Evolutionary conservation across 2,888 invertebrate genomes (phyloP).

Genomic region (Aporophyla lueneburgensis): DNA sequence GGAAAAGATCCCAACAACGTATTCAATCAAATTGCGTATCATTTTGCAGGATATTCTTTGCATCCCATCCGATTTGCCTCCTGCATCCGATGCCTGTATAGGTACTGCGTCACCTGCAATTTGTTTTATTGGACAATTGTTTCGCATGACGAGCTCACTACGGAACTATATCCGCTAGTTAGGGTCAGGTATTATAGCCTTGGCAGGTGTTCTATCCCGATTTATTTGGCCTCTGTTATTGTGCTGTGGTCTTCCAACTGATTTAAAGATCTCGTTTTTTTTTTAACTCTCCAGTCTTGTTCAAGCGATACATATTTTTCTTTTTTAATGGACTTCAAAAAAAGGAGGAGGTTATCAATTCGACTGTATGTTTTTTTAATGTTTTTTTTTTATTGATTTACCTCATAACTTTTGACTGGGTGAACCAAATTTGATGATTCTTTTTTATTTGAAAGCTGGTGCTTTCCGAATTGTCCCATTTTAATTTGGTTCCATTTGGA

Average conservation of each 20-base stretch:
- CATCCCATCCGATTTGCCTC: constrained; percentile 39
- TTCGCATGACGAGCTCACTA: constrained; percentile 25
- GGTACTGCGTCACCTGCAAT: constrained; percentile 58
- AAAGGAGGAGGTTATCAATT: too few species aligned
- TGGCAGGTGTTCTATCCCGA: constrained; percentile 22
- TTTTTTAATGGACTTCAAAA: too few species aligned
- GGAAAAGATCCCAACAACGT: constrained; percentile 1
- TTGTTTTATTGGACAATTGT: constrained; percentile 67
- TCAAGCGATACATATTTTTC: neutral
- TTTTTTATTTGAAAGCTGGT: too few species aligned
- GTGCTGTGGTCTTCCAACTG: neutral
- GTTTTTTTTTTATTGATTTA: too few species aligned
- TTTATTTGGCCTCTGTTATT: constrained; percentile 13
- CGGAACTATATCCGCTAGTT: constrained; percentile 27
- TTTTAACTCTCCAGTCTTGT: neutral
- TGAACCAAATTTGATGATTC: too few species aligned
- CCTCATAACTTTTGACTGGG: too few species aligned
- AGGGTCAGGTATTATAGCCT: constrained; percentile 46
- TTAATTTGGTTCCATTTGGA: too few species aligned
- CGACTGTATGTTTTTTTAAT: too few species aligned
- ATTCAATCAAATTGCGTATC: constrained; percentile 8
- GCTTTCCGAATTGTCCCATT: too few species aligned
- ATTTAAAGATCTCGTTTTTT: neutral
- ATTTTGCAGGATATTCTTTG: constrained; percentile 46
- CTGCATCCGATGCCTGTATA: constrained; percentile 50